A percentile compares a stretch with the other conserved stretches of the same genome.
phyloP scores from a whole-genome alignment of 2,113 vertebrate species.

The Aegithalos caudatus region DNA sequence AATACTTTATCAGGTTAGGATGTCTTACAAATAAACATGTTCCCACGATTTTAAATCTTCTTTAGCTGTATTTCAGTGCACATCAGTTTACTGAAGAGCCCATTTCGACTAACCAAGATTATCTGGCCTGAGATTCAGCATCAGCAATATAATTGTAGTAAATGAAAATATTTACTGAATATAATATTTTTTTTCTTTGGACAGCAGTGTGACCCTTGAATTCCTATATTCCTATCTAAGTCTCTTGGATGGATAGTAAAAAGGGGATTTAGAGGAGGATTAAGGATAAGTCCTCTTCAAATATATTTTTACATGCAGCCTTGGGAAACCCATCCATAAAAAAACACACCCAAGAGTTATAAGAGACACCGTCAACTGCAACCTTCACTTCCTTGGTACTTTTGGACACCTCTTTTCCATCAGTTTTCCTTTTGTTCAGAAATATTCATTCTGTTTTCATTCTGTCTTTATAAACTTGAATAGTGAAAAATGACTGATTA shows the following conservation, averaged over 20 bases:
- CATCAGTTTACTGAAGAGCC: background rate
- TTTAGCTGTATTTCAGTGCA: background rate
- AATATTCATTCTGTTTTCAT: background rate
- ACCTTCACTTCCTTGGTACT: background rate
- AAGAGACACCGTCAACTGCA: background rate
- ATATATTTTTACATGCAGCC: background rate
- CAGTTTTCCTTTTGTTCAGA: background rate
- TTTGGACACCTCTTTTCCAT: background rate
- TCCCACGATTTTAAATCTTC: background rate
- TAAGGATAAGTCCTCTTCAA: background rate
- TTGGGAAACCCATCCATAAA: background rate
- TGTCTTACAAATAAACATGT: background rate
- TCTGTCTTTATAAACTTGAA: background rate
- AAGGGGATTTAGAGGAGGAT: background rate
- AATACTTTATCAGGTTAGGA: fast-evolving
- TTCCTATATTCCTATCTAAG: background rate
- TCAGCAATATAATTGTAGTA: background rate
- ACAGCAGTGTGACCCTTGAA: background rate
- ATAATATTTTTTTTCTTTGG: background rate
- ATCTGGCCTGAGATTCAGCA: background rate
- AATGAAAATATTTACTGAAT: background rate
- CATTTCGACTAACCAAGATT: background rate
- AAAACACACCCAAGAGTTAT: background rate
- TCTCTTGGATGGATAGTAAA: background rate
- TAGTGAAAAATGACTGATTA: background rate